Percentiles rank a stretch among this genome's conserved stretches.
These are phyloP conservation scores for Gryon sp. DNA, from an alignment of 1,140 invertebrate genomes.

Conservation along the genomic window DNA sequence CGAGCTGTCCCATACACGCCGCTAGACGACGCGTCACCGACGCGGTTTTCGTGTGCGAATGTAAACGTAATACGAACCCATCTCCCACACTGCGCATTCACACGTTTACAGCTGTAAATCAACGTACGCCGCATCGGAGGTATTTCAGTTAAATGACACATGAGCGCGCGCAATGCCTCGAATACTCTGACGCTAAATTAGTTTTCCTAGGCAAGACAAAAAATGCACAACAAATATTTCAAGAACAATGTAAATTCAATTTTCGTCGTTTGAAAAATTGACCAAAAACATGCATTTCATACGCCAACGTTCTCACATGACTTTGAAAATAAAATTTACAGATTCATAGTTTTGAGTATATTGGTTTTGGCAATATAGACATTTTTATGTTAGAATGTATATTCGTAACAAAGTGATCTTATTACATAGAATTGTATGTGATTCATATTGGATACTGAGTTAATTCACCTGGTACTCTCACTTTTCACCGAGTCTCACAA, in stretches of 20 bases:
- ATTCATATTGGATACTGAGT: conserved; percentile 47
- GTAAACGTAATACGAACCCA: conserved; percentile 45
- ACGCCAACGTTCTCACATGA: too few species aligned
- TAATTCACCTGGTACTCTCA: conserved; percentile 20
- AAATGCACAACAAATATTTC: conserved; percentile 47
- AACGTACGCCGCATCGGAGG: conserved; percentile 76
- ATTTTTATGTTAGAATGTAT: too few species aligned
- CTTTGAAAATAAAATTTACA: too few species aligned
- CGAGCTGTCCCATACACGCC: conserved; percentile 48
- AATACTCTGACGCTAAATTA: conserved; percentile 41
- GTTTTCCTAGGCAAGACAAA: conserved; percentile 46
- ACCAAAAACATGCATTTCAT: background rate
- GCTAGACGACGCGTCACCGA: conserved; percentile 44
- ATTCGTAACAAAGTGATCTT: too few species aligned
- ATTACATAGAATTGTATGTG: too few species aligned
- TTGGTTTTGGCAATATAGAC: too few species aligned
- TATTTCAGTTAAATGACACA: conserved; percentile 79
- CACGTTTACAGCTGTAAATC: conserved; percentile 74
- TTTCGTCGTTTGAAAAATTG: background rate
- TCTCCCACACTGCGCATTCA: conserved; percentile 48
- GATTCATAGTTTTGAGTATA: too few species aligned
- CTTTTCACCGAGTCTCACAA: conserved; percentile 26
- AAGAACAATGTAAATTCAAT: conserved; percentile 41
- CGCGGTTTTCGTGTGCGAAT: conserved; percentile 51
- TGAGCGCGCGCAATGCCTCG: conserved; percentile 55